A percentile compares a stretch with the other conserved stretches of the same genome.
Conservation (phyloP, 2,888 invertebrate genomes). For the Tachina lurida region DNA sequence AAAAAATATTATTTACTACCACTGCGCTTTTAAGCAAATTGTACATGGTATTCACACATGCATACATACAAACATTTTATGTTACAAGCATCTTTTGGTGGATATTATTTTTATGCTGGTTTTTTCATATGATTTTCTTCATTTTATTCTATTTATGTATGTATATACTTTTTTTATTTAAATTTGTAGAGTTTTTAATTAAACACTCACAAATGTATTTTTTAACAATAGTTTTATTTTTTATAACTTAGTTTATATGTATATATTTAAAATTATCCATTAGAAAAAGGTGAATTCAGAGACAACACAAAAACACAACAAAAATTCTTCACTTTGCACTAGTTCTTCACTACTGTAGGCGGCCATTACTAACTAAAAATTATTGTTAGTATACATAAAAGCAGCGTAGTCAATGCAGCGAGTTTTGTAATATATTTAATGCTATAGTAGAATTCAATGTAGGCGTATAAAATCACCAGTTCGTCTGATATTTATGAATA, state of each 20-base stretch:
- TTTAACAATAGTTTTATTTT: constrained; percentile 6
- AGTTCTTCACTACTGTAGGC: constrained; percentile 71
- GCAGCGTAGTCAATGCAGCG: constrained; percentile 14
- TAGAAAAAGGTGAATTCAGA: constrained; percentile 76
- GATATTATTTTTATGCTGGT: constrained; percentile 57
- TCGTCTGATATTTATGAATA: too few species aligned
- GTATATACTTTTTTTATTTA: background rate
- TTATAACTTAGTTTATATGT: constrained; percentile 19
- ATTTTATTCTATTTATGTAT: constrained; percentile 55
- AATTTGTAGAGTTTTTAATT: constrained; percentile 14
- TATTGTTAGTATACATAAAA: constrained; percentile 64
- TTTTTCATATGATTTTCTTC: constrained; percentile 63
- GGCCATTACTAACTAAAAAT: constrained; percentile 74
- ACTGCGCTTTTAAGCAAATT: constrained; percentile 33
- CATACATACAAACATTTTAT: constrained; percentile 2
- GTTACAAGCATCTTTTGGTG: constrained; percentile 48
- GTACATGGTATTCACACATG: constrained; percentile 10
- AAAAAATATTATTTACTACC: constrained; percentile 17
- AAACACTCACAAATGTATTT: constrained; percentile 77
- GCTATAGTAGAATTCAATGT: background rate
- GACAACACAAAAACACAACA: constrained; percentile 76
- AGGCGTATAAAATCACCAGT: background rate
- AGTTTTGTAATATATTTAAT: background rate
- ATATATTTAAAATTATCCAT: constrained; percentile 47
- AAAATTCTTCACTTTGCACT: constrained; percentile 73